Conservation (phyloP, 2,113 vertebrate species). For the Grus americana region DNA sequence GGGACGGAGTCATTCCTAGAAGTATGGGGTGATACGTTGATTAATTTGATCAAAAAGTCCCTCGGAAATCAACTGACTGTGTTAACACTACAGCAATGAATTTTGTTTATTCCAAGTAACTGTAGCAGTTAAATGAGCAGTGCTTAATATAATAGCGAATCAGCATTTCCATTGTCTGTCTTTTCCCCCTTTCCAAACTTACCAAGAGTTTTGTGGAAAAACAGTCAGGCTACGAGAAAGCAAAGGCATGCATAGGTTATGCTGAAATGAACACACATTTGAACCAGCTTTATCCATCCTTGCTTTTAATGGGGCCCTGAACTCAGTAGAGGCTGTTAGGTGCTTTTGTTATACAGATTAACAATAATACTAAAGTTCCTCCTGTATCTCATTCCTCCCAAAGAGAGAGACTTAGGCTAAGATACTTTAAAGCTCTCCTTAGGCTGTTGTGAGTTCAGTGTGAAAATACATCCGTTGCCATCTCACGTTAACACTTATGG, state of each 20-base stretch:
- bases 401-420: constrained; percentile 64
- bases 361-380: constrained; percentile 54
- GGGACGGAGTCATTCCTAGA: background rate
- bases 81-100: background rate
- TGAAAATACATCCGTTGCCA: constrained; percentile 27
- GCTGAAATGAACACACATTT: background rate
- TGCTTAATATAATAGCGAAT: background rate
- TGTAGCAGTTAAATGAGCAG: background rate
- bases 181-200: background rate
- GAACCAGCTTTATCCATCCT: constrained; percentile 27
- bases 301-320: constrained; percentile 14
- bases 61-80: background rate
- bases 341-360: constrained; percentile 66
- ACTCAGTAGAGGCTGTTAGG: constrained; percentile 38
- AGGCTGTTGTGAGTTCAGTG: constrained; percentile 47
- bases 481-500: constrained; percentile 20
- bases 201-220: background rate
- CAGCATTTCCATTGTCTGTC: background rate
- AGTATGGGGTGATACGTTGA: background rate
- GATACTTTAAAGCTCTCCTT: constrained; percentile 57
- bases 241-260: background rate
- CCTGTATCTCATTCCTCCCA: constrained; percentile 53
- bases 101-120: background rate
- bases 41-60: background rate
- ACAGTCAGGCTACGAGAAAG: background rate